Percentiles rank a stretch among this genome's conserved stretches.
Evolutionary conservation across 2,888 invertebrate genomes (phyloP).

Genomic region (Aelia acuminata): DNA sequence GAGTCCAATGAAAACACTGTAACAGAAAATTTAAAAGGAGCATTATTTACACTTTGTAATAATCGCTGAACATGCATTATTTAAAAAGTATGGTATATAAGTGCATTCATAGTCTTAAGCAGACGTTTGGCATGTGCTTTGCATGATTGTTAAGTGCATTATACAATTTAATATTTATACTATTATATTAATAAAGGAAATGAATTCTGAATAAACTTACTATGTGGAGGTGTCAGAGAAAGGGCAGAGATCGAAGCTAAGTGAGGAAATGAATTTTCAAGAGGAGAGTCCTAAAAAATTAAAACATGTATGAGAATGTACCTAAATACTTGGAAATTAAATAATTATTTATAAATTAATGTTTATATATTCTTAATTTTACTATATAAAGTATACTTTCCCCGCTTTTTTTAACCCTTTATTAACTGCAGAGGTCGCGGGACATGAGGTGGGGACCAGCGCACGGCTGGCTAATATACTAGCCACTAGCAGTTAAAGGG

Average conservation of each 20-base stretch:
- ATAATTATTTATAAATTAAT: neutral
- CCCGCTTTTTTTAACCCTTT: too few relatives aligned
- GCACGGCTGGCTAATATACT: too few relatives aligned
- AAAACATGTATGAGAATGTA: neutral
- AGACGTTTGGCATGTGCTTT: slow-evolving; percentile 39
- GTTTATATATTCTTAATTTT: too few relatives aligned
- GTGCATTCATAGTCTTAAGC: slow-evolving; percentile 49
- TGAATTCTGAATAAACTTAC: slow-evolving; percentile 67
- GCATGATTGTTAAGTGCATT: slow-evolving; percentile 18
- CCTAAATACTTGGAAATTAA: too few relatives aligned
- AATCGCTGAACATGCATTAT: slow-evolving; percentile 43
- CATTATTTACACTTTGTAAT: slow-evolving; percentile 55
- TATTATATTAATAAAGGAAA: too few relatives aligned
- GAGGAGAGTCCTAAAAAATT: slow-evolving; percentile 69
- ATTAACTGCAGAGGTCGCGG: too few relatives aligned
- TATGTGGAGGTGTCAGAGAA: slow-evolving; percentile 85
- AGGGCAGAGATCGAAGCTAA: slow-evolving; percentile 82
- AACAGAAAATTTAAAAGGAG: slow-evolving; percentile 65
- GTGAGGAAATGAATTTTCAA: slow-evolving; percentile 72
- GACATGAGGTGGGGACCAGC: too few relatives aligned
- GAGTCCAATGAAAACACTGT: slow-evolving; percentile 68
- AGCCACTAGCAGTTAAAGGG: too few relatives aligned
- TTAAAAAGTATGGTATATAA: slow-evolving; percentile 21
- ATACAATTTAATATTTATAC: neutral
- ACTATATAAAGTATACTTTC: too few relatives aligned